Evolutionary conservation across 2,888 invertebrate species (phyloP), one percentile per base, ranked within the genome.

Genomic region (Stenichneumon culpator): DNA sequence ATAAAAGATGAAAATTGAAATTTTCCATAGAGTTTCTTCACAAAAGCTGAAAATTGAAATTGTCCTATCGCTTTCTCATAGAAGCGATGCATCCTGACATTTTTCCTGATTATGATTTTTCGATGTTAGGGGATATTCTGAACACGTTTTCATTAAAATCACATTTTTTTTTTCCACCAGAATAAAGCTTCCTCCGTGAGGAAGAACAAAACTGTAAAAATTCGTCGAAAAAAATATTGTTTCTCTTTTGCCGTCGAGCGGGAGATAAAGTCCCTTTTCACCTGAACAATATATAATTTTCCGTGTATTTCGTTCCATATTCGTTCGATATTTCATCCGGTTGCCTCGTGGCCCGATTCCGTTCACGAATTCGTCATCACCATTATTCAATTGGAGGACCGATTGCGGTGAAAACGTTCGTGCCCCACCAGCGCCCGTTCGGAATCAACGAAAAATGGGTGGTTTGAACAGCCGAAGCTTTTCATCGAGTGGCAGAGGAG

Each of bases 381-480:
- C 63, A 79, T 82, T 82, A 82, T 79, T 82, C 77, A 74, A 84
- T 81, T 69, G 82, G 19, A 11, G 14, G 52, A 36, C 19, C 54
- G 77, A 79, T 84, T 74, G 67, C 72, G 60, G 44, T 39, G 57
- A 50, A 57, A 39, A 39, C 67, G 36, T 80, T 77, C 68, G 28
- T 28, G 28, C 50, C 6, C 25, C 19, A 44, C 32, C 70, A 50
- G 32, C 36, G 16, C 36, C 16, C 67, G 25, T 28, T 67, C 22
- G 67, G 57, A 57, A 68, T 25, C 19, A 72, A 68, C 50, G 67
- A 77, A 68, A 72, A 72, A 39, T 22, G 32, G 22, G 22, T 47
- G 6, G 36, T 63, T 74, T 60, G 52, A 70, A 36, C 60, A 19
- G 3, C 73, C 14, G 50, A 52, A 14, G 65, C 63, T 32, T 14